Base-by-base conservation (phyloP, 2,797 vertebrate genomes). In the Cichlasoma orientale region DNA sequence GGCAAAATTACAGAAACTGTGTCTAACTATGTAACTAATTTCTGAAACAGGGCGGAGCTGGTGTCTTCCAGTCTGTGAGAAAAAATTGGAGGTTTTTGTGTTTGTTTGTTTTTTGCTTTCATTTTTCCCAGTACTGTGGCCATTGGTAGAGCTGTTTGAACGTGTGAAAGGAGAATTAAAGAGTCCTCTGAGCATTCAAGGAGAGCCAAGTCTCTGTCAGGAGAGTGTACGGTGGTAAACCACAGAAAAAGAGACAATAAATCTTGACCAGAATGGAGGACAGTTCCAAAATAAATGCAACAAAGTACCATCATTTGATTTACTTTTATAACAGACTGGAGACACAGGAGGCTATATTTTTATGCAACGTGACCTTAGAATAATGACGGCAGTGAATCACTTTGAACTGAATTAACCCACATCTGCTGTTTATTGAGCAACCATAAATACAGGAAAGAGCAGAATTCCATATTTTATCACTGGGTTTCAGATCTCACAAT, bases 211-310 rank as follows among this genome's bases (percentile, higher is more conserved):
- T 68, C 44, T 68, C 63, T n/a, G 25, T 50, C 41, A 29, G 18
- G 27, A 68, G 41, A 29, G 63, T 29, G 41, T 68, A 68, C 4
- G 47, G 41, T 8, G 25, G 41, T 3, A 68, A 68, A 68, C 41
- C 38, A 4, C 41, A 68, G 41, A 27, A 50, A 68, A 27, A 68
- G 18, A 5, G 44, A 68, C 29, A 68, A 68, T 29, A 50, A 50
- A 31, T 68, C 63, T 68, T 68, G 25, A 50, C 63, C 44, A 68
- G 25, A 68, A 29, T 29, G 29, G 41, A 68, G 44, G 18, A 50
- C 63, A 31, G 61, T 50, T 68, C 25, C 41, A 68, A 68, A 47
- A 68, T 68, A 68, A 68, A 68, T 68, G 41, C 44, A 68, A 44
- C 41, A 68, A 68, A 68, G 63, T 68, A 27, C 25, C 44, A n/a